Evolutionary conservation across 2,797 vertebrate genomes (phyloP), one percentile per base, ranked within the genome.

Genomic region (Toxotes lorentzi): DNA sequence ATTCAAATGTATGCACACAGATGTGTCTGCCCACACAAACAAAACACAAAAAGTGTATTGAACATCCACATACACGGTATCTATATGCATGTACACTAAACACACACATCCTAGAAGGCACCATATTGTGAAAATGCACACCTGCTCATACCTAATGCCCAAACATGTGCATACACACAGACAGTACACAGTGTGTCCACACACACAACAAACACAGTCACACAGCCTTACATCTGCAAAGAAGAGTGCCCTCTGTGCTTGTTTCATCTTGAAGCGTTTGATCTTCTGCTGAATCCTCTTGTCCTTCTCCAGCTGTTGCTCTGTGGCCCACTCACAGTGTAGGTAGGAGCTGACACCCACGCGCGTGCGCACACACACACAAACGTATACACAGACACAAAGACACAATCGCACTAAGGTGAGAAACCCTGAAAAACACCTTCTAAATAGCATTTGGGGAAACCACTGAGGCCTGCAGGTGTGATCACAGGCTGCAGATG

Each of bases 261-360:
- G 98, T 94, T 98, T 97, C 82, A 97, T 93, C 95, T 99, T 99
- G 94, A 99, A 99, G 84, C 98, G 96, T 93, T 99, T 99, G 94
- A 99, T 98, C 96, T 99, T 99, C 95, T 98, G 98, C 90, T 98
- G 98, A 92, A 99, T 99, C 94, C 98, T 97, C 96, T 99, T 99
- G 96, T 99, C 98, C 92, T 98, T 99, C 93, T 93, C 95, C 93
- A 99, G 96, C 56, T 99, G 97, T 87, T 97, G 96, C 91, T 99
- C 98, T 62, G 97, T 98, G 89, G 98, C 98, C 98, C 98, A 99
- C 94, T 99, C 98, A 93, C 98, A 99, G 94, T 99, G 98, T 83
- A 99, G 96, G 92, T 99, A 99, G 67, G 98, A 99, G 92, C 98
- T 99, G 87, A 73, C 2, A 66, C 27, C n/a, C 70, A 21, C 45